Conservation (phyloP, 2,113 vertebrate genomes). For the Trematomus loennbergii region DNA sequence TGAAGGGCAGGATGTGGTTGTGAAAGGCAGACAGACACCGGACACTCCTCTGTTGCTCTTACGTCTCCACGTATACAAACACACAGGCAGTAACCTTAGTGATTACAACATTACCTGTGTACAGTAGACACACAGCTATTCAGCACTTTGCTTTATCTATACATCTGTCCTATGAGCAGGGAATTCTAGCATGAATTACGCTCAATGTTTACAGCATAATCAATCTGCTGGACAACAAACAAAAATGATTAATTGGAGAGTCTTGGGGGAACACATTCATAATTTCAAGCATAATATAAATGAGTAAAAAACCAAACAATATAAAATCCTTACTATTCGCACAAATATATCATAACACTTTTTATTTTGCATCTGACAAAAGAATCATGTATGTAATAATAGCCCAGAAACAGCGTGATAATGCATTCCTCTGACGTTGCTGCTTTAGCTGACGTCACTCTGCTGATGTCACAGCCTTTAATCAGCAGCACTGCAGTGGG, state of each 20-base stretch:
- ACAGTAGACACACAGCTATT: background rate
- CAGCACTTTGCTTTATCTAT: background rate
- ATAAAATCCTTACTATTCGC: background rate
- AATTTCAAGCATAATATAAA: background rate
- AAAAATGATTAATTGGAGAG: background rate
- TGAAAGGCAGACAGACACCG: slow-evolving; percentile 58
- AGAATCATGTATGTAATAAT: background rate
- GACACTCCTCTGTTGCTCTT: slow-evolving; percentile 52
- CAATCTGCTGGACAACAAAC: background rate
- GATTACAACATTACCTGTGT: slow-evolving; percentile 37
- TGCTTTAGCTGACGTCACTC: slow-evolving; percentile 41
- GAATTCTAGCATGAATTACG: background rate
- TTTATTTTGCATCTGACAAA: background rate
- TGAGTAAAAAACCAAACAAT: background rate
- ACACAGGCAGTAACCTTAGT: slow-evolving; percentile 53
- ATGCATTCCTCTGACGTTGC: slow-evolving; percentile 28
- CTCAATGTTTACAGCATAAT: slow-evolving; percentile 22
- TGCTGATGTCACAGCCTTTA: slow-evolving; percentile 59
- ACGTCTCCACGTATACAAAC: slow-evolving; percentile 47
- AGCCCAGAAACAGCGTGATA: slow-evolving; percentile 6
- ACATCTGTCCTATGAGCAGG: background rate
- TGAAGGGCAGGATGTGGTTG: slow-evolving; percentile 41
- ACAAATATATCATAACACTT: too few species aligned
- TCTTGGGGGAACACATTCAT: background rate
- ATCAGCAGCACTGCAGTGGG: slow-evolving; percentile 66